Conservation (phyloP, 2,888 invertebrate species). For the Nemoura dubitans region DNA sequence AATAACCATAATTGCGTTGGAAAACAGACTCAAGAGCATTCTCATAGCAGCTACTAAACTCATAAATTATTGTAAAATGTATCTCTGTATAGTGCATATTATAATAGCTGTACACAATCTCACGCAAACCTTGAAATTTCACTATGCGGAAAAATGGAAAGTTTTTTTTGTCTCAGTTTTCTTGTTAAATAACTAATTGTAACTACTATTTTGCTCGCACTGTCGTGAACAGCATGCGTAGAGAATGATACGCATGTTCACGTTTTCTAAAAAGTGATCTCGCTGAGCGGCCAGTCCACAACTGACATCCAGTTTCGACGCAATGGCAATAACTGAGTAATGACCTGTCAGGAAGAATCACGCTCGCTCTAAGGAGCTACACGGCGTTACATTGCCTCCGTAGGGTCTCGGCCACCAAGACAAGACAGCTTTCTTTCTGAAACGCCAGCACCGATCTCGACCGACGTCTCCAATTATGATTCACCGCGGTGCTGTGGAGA, state of each 20-base stretch:
- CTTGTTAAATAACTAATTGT: constrained; percentile 1
- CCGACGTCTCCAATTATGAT: background rate
- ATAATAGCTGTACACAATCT: background rate
- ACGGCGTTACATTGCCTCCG: background rate
- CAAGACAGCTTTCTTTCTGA: background rate
- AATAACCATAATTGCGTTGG: background rate
- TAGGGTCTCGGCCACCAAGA: background rate
- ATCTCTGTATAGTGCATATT: constrained; percentile 12
- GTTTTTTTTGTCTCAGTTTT: constrained; percentile 9
- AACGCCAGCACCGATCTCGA: background rate
- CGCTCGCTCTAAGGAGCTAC: background rate
- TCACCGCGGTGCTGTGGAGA: background rate
- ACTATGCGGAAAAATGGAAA: constrained; percentile 37
- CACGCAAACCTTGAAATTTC: constrained; percentile 37
- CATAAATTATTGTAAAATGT: constrained; percentile 32
- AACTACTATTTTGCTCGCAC: background rate
- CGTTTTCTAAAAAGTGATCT: background rate
- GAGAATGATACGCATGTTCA: constrained; percentile 2
- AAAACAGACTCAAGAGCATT: constrained; percentile 28
- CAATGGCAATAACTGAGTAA: background rate
- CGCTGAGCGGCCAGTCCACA: background rate
- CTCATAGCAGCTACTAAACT: background rate
- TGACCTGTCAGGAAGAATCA: background rate
- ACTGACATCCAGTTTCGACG: background rate
- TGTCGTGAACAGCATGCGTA: background rate